Evolutionary conservation across 2,797 vertebrate genomes (phyloP), one percentile per base, ranked within the genome.

Genomic region (Hemibagrus guttatus): DNA sequence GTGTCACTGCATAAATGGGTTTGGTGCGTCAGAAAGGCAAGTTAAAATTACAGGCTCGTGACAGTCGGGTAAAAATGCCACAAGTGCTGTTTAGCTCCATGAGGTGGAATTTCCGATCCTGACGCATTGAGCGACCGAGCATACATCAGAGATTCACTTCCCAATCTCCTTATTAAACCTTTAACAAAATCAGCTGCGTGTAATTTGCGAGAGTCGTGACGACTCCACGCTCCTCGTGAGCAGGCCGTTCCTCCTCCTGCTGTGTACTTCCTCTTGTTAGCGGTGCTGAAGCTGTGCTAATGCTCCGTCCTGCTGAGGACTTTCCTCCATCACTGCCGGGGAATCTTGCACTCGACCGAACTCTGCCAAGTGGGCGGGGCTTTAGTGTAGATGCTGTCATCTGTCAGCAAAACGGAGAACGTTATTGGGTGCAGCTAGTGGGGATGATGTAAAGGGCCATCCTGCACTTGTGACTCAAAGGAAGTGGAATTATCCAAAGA

Each of bases 21-120:
- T 79, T 59, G 31, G 23, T 42, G 56, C 28, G 19, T 39, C 76
- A 58, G 19, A 31, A 21, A 76, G 49, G 74, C 6, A 49, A 54
- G 74, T 54, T 78, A 56, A 56, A 78, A 75, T 75, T 28, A 74
- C 71, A 74, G 71, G 42, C 71, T 74, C 21, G 13, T 71, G 3
- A n/a, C 71, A 31, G 52, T 8, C n/a, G 17, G 12, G 28, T 79
- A 35, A 19, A 79, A 79, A 80, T 23, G 8, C 74, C 74, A 49
- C 46, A 19, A 46, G 39, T 72, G 72, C 72, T 52, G 26, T 23
- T 58, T 28, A 78, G 8, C n/a, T 78, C 52, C 52, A 21, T 46
- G 54, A 59, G 19, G 31, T 39, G 19, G 54, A 5, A 42, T 61
- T 61, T 63, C 35, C 35, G 28, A 58, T 56, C 7, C 46, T 52